Evolutionary conservation across 2,113 vertebrate species (phyloP), one percentile per base, ranked within the genome.

Genomic region (Poeciliopsis turrubarensis): DNA sequence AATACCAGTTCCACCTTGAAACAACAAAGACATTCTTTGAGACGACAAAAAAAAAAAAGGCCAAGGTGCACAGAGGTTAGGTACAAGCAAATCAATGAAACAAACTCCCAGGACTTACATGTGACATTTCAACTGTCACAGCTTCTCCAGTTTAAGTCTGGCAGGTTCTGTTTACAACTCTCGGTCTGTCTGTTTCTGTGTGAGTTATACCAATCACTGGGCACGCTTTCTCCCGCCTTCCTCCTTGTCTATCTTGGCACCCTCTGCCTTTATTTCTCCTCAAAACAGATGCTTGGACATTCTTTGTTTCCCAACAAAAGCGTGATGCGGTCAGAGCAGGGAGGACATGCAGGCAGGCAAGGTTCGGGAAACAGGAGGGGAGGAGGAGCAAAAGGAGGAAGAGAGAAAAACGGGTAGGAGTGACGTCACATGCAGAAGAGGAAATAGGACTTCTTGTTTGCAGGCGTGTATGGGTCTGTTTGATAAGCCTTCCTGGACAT

Each of bases 251-350:
- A 77, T 69, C 60, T n/a, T 79, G 72, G 73, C 70, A 81, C 72
- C 77, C 69, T 70, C 27, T 74, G 82, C 87, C 86, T 89, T 89
- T 93, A 89, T 92, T 93, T 91, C 85, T 87, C 80, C 83, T 92
- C 81, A 89, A 94, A 92, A 93, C 93, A 93, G 89, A 91, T 83
- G 87, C 91, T 85, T 88, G 80, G 82, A 72, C 87, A 83, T 78
- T 87, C 90, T 92, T 93, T 94, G 91, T 94, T 92, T 89, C 82
- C 89, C 81, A 92, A 94, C 92, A 94, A 93, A 94, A 76, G 80
- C 86, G 34, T 71, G 88, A 51, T 89, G 91, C 93, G 91, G 90
- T 94, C 92, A 93, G 86, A 60, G 83, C 78, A 72, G 79, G 73
- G 78, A 81, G 74, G 83, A 32, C 72, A 81, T 82, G 73, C 78